phyloP scores from a whole-genome alignment of 2,113 vertebrate species.

The Nerophis lumbriciformis region DNA sequence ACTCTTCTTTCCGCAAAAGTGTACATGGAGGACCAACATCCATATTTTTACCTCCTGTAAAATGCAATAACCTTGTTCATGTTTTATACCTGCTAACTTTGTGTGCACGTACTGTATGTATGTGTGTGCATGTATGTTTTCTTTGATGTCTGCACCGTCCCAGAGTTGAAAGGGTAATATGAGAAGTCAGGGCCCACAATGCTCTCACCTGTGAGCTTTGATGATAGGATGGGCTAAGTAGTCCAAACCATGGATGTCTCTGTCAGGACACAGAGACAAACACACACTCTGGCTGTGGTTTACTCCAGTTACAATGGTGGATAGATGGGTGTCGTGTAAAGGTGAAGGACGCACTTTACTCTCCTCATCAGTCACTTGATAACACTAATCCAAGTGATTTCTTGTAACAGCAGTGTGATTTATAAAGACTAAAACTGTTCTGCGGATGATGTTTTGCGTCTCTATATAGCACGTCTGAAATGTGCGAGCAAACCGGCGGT shows the following conservation, averaged over 20 bases:
- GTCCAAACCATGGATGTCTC: conserved; percentile 64
- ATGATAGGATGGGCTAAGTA: conserved; percentile 73
- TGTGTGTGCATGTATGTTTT: conserved; percentile 45
- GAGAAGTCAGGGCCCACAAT: conserved; percentile 69
- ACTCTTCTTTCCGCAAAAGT: background rate
- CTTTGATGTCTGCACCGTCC: conserved; percentile 70
- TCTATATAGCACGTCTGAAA: no score
- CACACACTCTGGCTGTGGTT: conserved; percentile 59
- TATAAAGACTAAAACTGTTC: no score
- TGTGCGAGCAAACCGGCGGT: background rate
- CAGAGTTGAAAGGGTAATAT: conserved; percentile 74
- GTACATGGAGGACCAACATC: background rate
- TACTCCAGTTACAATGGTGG: conserved; percentile 62
- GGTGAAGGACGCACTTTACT: conserved; percentile 41
- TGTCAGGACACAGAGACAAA: conserved; percentile 45
- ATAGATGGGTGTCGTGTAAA: conserved; percentile 63
- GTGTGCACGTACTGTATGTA: conserved; percentile 10
- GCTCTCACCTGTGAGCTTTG: conserved; percentile 77
- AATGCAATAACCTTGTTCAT: background rate
- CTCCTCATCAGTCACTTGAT: conserved; percentile 49
- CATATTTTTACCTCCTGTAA: background rate
- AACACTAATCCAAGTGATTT: conserved; percentile 18
- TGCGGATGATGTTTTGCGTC: no score
- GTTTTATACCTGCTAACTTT: background rate
- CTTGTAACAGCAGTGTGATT: background rate